phyloP scores from a whole-genome alignment of 2,888 invertebrate species.

The Ptilodon capucinus region DNA sequence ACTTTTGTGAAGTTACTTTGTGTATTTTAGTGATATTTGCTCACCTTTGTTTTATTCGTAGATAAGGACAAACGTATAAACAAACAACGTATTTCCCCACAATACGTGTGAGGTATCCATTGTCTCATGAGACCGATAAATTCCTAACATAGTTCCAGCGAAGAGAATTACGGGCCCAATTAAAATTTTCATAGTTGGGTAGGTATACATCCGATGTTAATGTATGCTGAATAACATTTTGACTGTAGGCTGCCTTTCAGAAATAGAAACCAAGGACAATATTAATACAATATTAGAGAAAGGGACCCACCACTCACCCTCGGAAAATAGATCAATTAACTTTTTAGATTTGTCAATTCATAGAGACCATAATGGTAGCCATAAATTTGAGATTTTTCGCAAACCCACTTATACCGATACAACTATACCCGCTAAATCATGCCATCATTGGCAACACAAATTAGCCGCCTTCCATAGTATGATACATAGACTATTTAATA shows the following conservation, averaged over 20 bases:
- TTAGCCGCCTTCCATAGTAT: too few relatives aligned
- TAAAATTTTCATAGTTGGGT: conserved; percentile 24
- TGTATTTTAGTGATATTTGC: conserved; percentile 20
- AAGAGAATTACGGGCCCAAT: conserved; percentile 11
- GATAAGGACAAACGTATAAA: neutral
- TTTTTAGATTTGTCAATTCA: too few relatives aligned
- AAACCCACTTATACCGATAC: too few relatives aligned
- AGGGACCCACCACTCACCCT: too few relatives aligned
- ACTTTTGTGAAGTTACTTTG: conserved; percentile 26
- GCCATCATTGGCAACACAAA: too few relatives aligned
- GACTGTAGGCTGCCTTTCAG: neutral
- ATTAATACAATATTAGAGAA: too few relatives aligned
- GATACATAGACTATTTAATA: too few relatives aligned
- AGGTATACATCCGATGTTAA: neutral
- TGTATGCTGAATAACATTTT: neutral
- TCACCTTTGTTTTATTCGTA: conserved; percentile 22
- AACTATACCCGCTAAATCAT: too few relatives aligned
- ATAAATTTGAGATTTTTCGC: too few relatives aligned
- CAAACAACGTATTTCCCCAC: neutral
- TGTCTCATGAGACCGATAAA: conserved; percentile 21
- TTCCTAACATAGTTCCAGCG: conserved; percentile 18
- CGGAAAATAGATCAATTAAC: too few relatives aligned
- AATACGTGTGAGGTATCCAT: conserved; percentile 6
- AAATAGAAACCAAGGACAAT: too few relatives aligned
- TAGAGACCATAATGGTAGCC: too few relatives aligned